A percentile compares a stretch with the other conserved stretches of the same genome.
phyloP scores from a whole-genome alignment of 2,113 vertebrate genomes.

The Eulemur macaco region DNA sequence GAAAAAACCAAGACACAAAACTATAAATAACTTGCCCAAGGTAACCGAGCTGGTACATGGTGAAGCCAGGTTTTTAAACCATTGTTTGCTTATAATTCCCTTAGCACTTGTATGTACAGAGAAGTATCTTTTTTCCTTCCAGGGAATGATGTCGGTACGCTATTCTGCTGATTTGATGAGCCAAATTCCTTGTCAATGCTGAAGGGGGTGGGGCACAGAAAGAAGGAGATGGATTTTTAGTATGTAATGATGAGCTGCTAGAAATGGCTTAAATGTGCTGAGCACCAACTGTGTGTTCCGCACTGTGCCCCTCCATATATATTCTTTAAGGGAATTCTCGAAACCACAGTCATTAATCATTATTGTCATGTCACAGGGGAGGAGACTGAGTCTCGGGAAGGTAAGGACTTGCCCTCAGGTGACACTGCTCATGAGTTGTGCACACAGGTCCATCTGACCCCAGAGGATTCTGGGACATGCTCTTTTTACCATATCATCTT shows the following conservation, averaged over 20 bases:
- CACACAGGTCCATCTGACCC: background rate
- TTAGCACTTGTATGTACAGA: background rate
- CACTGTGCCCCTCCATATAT: rapidly evolving
- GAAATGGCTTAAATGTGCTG: background rate
- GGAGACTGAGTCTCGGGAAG: background rate
- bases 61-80: background rate
- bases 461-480: background rate
- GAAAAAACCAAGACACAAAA: background rate
- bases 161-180: background rate
- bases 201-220: background rate
- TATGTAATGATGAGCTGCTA: background rate
- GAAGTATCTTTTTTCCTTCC: background rate
- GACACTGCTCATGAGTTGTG: background rate
- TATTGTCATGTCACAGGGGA: background rate
- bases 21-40: background rate
- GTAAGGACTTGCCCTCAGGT: background rate
- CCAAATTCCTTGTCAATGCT: background rate
- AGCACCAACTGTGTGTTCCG: background rate
- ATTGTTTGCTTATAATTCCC: background rate
- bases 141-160: background rate
- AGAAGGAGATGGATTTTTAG: background rate
- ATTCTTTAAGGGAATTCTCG: background rate
- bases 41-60: background rate
- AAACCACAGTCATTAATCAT: background rate
- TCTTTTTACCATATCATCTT: background rate